Conservation (phyloP, 2,113 vertebrate genomes). For the Macrotus californicus region DNA sequence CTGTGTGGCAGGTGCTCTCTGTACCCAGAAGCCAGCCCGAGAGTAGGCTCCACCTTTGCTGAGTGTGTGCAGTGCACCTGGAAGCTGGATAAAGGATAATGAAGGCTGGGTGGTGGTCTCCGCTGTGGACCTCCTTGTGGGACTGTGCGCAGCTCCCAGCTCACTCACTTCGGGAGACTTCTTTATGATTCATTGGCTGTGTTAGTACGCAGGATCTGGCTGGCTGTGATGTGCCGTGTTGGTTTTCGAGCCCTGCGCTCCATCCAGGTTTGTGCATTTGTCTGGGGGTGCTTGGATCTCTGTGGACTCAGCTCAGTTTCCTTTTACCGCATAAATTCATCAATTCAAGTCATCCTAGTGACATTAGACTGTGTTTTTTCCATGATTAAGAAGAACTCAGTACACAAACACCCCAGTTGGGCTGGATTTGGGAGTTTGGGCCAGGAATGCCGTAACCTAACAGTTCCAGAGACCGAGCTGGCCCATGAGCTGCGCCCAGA, state of each 20-base stretch:
- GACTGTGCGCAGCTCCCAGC: background rate
- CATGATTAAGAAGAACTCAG: background rate
- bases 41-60: accelerated
- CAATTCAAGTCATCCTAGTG: background rate
- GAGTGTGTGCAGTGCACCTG: background rate
- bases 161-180: background rate
- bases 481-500: background rate
- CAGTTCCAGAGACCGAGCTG: background rate
- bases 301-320: background rate
- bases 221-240: background rate
- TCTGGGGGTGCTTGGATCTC: background rate
- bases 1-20: background rate
- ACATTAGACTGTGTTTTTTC: background rate
- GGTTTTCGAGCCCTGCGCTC: background rate
- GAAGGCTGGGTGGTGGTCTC: background rate
- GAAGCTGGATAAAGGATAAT: too few relatives aligned
- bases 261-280: background rate
- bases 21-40: background rate
- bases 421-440: background rate
- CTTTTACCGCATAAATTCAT: background rate
- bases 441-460: background rate
- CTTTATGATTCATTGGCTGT: background rate
- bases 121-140: background rate
- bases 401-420: background rate
- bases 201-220: background rate